A percentile compares a stretch with the other conserved stretches of the same genome.
Evolutionary conservation across 2,888 invertebrate genomes (phyloP).

Genomic region (Phengaris alcon): DNA sequence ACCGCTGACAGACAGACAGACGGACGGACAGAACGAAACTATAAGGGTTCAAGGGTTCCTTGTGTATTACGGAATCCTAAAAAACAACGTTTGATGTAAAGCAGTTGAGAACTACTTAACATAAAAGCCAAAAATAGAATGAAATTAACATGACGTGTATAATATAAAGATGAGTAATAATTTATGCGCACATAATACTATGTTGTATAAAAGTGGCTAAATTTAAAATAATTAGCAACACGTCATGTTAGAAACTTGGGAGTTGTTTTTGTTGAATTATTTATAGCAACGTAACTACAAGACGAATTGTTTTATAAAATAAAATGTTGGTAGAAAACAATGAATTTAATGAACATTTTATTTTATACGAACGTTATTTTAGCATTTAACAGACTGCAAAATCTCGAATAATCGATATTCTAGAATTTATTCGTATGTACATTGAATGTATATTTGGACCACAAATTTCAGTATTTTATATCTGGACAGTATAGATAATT

Average conservation of each 20-base stretch:
- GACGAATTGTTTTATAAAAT: neutral
- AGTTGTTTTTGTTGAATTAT: constrained; percentile 7
- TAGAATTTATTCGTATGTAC: neutral
- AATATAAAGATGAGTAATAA: neutral
- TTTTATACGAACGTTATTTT: neutral
- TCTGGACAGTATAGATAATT: too few species aligned
- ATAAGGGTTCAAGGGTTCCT: too few species aligned
- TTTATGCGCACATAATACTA: neutral
- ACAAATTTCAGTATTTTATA: too few species aligned
- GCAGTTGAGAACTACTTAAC: neutral
- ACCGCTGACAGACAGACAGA: too few species aligned
- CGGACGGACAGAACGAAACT: too few species aligned
- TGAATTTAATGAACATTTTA: neutral
- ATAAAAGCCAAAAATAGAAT: neutral
- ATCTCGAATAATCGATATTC: neutral
- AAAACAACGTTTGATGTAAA: neutral
- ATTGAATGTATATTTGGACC: too few species aligned
- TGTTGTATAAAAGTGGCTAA: neutral
- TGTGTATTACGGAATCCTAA: too few species aligned
- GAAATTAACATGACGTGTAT: neutral
- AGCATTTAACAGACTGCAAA: neutral
- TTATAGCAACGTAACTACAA: neutral
- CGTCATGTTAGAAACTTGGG: neutral
- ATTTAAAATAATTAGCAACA: constrained; percentile 8
- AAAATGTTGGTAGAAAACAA: neutral